Evolutionary conservation across 2,888 invertebrate species (phyloP).

Genomic region (Caenorhabditis plicata): DNA sequence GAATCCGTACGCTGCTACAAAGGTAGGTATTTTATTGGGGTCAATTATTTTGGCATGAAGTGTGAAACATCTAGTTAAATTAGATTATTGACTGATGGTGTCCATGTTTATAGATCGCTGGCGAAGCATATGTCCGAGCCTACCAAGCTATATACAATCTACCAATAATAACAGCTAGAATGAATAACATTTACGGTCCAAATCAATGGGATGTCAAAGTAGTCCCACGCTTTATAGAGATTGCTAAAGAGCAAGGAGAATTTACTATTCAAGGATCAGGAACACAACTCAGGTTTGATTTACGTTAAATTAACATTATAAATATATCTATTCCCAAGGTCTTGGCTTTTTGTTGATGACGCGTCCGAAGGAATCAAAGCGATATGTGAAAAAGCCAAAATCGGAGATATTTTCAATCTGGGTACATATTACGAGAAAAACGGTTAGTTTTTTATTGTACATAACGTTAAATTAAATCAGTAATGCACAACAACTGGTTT

Average conservation of each 20-base stretch:
- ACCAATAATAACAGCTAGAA: constrained; percentile 59
- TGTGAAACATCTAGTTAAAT: background rate
- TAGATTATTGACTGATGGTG: too few species aligned
- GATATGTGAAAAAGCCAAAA: constrained; percentile 48
- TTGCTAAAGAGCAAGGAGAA: constrained; percentile 52
- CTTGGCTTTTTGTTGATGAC: constrained; percentile 64
- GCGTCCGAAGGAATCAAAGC: constrained; percentile 57
- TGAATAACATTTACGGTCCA: constrained; percentile 65
- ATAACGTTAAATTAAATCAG: too few species aligned
- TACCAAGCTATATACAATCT: constrained; percentile 50
- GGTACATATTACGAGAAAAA: constrained; percentile 63
- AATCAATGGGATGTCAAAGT: constrained; percentile 65
- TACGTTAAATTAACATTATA: background rate
- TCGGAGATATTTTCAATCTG: constrained; percentile 62
- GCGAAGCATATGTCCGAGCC: constrained; percentile 57
- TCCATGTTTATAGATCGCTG: constrained; percentile 56
- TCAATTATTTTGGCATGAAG: too few species aligned
- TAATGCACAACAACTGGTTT: too few species aligned
- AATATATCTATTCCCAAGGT: constrained; percentile 23
- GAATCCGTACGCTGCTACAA: constrained; percentile 64
- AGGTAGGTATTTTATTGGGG: constrained; percentile 22
- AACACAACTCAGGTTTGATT: constrained; percentile 44
- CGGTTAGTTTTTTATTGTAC: constrained; percentile 30
- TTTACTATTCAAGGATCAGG: constrained; percentile 63
- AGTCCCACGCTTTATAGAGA: constrained; percentile 63